Conservation (phyloP, 2,113 vertebrate species). For the Clarias magur region DNA sequence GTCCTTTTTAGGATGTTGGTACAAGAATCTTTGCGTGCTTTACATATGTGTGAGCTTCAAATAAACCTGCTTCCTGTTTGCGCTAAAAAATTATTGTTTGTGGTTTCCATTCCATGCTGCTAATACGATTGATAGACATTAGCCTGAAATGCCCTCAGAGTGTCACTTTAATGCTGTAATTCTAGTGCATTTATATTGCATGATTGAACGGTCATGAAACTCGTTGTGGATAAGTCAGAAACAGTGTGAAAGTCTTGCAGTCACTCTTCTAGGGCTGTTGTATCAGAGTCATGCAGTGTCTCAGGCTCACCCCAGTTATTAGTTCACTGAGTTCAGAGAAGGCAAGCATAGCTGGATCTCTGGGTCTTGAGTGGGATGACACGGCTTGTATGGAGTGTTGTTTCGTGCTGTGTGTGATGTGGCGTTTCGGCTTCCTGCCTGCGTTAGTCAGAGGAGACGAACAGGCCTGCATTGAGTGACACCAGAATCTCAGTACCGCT, state of each 20-base stretch:
- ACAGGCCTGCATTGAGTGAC: conserved; percentile 49
- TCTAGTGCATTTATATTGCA: background rate
- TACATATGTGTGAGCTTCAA: background rate
- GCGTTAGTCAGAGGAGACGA: conserved; percentile 40
- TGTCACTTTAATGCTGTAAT: background rate
- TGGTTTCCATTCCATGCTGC: background rate
- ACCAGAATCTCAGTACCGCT: conserved; percentile 51
- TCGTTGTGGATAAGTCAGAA: background rate
- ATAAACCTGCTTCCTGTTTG: background rate
- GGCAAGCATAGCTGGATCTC: background rate
- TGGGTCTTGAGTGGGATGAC: conserved; percentile 40
- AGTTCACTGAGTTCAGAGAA: conserved; percentile 62
- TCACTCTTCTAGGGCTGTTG: conserved; percentile 16
- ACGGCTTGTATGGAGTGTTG: conserved; percentile 42
- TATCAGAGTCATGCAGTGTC: conserved; percentile 13
- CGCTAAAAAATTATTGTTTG: background rate
- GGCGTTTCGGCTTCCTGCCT: conserved; percentile 57
- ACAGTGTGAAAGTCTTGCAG: background rate
- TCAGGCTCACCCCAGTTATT: conserved; percentile 30
- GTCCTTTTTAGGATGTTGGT: background rate
- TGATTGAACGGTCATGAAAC: background rate
- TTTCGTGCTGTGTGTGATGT: conserved; percentile 45
- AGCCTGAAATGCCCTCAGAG: background rate
- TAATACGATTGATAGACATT: background rate
- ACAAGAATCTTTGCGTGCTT: background rate